Conservation (phyloP, 2,797 vertebrate genomes). For the Xenops minutus region DNA sequence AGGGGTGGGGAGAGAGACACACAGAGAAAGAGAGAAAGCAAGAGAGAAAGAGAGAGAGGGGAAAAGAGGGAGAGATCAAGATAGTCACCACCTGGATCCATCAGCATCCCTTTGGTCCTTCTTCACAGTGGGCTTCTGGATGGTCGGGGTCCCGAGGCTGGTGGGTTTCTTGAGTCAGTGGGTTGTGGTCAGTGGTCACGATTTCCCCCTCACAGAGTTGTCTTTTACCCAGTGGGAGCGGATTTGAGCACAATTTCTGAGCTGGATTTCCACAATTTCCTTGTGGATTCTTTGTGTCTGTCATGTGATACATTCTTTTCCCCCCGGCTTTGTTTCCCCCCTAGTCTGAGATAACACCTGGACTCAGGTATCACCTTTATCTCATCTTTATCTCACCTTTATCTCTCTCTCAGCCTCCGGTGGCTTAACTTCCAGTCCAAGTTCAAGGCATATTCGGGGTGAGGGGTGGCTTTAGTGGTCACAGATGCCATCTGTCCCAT, state of each 20-base stretch:
- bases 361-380: neutral
- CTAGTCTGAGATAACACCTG: neutral
- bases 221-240: neutral
- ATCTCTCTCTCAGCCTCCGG: too few species aligned
- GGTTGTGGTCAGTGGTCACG: rapidly evolving
- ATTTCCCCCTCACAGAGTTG: neutral
- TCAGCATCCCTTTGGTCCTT: neutral
- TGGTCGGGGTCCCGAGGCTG: rapidly evolving
- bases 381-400: too few species aligned
- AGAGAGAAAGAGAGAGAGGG: neutral
- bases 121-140: neutral
- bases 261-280: neutral
- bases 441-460: neutral
- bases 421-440: neutral
- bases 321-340: neutral
- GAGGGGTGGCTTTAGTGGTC: rapidly evolving
- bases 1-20: rapidly evolving
- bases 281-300: neutral
- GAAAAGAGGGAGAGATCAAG: neutral
- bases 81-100: neutral
- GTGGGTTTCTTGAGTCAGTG: neutral
- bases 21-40: neutral
- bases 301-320: neutral
- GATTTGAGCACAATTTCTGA: neutral
- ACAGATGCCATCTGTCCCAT: neutral